Percentiles rank a stretch among this genome's conserved stretches.
phyloP scores from a whole-genome alignment of 2,888 invertebrate genomes.

The Eupithecia tripunctaria region DNA sequence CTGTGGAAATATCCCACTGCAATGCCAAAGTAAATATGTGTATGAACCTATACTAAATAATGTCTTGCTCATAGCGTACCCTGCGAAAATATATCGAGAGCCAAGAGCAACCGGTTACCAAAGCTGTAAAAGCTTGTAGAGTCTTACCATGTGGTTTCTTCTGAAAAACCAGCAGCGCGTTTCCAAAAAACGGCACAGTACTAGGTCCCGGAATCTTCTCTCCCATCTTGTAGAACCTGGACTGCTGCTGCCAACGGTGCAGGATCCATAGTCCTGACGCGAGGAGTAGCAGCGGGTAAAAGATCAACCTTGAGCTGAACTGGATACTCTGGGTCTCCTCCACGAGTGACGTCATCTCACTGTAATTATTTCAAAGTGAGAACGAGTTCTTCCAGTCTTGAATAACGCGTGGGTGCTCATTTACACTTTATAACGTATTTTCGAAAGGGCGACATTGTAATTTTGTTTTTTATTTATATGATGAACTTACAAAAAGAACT shows the following conservation, averaged over 20 bases:
- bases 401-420: no score
- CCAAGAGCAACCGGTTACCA: not conserved
- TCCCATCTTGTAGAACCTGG: constrained; percentile 85
- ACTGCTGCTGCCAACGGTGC: constrained; percentile 80
- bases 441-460: not conserved
- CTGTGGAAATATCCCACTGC: no score
- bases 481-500: not conserved
- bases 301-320: constrained; percentile 49
- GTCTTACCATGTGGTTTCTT: constrained; percentile 85
- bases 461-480: not conserved
- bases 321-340: constrained; percentile 44
- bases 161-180: constrained; percentile 86
- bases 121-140: not conserved
- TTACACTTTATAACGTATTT: not conserved
- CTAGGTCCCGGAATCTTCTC: constrained; percentile 89
- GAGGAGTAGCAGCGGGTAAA: constrained; percentile 61
- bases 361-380: constrained; percentile 22
- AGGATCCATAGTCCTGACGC: constrained; percentile 63
- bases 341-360: constrained; percentile 54
- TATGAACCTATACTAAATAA: not conserved
- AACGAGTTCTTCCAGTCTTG: not conserved
- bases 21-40: no score
- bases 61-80: not conserved
- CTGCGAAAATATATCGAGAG: not conserved
- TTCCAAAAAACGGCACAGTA: constrained; percentile 88